These are phyloP conservation scores for Mormoops blainvillei DNA, from an alignment of 2,113 vertebrate species.

Conservation along the genomic window DNA sequence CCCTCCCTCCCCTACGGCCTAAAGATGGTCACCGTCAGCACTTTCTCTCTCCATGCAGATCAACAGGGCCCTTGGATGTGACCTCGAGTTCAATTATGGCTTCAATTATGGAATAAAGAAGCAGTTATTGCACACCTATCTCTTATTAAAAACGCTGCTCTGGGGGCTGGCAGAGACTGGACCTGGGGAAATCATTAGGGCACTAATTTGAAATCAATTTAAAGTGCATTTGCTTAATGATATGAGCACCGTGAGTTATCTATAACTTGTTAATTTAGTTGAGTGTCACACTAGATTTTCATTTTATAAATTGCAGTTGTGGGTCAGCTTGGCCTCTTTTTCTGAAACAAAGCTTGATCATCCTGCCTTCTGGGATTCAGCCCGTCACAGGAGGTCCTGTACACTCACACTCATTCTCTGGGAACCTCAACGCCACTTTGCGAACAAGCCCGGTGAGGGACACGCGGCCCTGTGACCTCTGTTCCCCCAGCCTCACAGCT, in stretches of 20 bases:
- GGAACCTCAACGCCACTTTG: neutral
- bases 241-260: slow-evolving; percentile 74
- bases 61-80: slow-evolving; percentile 70
- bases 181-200: slow-evolving; percentile 79
- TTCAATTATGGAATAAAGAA: slow-evolving; percentile 68
- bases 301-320: slow-evolving; percentile 60
- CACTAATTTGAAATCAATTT: slow-evolving; percentile 84
- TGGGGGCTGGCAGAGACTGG: slow-evolving; percentile 34
- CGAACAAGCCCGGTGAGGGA: neutral
- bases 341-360: neutral
- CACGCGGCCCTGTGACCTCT: neutral
- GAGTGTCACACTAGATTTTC: slow-evolving; percentile 72
- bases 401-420: neutral
- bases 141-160: slow-evolving; percentile 5
- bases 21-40: slow-evolving; percentile 63
- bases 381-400: neutral
- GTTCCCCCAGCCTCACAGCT: neutral
- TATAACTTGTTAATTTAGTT: slow-evolving; percentile 78
- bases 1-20: neutral
- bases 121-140: slow-evolving; percentile 56
- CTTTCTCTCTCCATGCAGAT: slow-evolving; percentile 56
- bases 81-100: slow-evolving; percentile 73
- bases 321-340: neutral
- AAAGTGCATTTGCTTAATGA: slow-evolving; percentile 83
- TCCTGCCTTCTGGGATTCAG: neutral